Evolutionary conservation across 1,140 invertebrate species (phyloP).

Genomic region (Tetragnatha versicolor): DNA sequence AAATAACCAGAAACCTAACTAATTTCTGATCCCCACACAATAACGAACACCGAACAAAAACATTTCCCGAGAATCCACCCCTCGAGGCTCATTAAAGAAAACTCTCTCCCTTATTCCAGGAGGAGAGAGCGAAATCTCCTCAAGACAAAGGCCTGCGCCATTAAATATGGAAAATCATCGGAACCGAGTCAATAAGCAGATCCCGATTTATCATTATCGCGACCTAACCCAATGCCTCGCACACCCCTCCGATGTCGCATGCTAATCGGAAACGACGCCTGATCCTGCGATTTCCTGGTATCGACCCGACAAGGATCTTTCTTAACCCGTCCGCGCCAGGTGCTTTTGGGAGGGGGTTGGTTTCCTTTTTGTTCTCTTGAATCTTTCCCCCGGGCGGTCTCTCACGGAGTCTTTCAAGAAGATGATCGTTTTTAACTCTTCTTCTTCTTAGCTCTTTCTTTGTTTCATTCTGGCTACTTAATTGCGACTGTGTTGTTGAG

Average conservation of each 20-base stretch:
- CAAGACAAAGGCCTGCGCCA: background rate
- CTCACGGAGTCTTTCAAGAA: slow-evolving; percentile 31
- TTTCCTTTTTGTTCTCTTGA: slow-evolving; percentile 29
- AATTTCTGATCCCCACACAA: too few relatives aligned
- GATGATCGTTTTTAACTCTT: too few relatives aligned
- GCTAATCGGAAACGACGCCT: background rate
- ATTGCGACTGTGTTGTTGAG: background rate
- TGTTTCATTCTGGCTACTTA: background rate
- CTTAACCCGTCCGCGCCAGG: slow-evolving; percentile 52
- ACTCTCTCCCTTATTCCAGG: too few relatives aligned
- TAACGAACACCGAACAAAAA: too few relatives aligned
- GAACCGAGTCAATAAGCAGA: slow-evolving; percentile 20
- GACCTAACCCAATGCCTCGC: background rate
- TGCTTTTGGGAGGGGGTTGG: slow-evolving; percentile 19
- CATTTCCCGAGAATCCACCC: too few relatives aligned
- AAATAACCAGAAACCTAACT: too few relatives aligned
- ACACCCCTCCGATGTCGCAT: background rate
- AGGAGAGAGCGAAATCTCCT: too few relatives aligned
- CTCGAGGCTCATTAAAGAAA: too few relatives aligned
- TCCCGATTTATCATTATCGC: slow-evolving; percentile 14
- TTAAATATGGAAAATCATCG: slow-evolving; percentile 3
- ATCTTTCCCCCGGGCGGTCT: slow-evolving; percentile 37
- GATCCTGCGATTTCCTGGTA: slow-evolving; percentile 36
- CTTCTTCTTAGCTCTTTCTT: background rate
- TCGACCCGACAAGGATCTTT: slow-evolving; percentile 42